A percentile compares a stretch with the other conserved stretches of the same genome.
Evolutionary conservation across 2,888 invertebrate genomes (phyloP).

Genomic region (Heterodera filipjevi): DNA sequence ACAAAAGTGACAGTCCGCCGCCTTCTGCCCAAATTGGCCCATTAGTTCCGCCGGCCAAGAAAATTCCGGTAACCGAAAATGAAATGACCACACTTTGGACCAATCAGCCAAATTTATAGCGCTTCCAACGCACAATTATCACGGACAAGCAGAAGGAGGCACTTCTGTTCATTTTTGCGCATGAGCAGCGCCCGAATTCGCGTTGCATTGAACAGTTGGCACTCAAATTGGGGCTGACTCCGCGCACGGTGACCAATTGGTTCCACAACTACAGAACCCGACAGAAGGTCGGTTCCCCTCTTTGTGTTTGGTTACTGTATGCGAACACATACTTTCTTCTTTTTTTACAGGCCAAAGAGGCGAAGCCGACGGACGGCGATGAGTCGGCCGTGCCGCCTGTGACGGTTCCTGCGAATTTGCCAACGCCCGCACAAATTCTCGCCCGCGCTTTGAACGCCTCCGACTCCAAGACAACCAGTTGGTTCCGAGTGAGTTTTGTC

Average conservation of each 20-base stretch:
- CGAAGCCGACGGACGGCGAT: constrained; percentile 27
- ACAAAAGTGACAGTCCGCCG: background rate
- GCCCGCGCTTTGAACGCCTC: constrained; percentile 17
- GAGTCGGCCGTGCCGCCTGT: constrained; percentile 10
- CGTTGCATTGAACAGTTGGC: constrained; percentile 94
- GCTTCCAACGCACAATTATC: constrained; percentile 84
- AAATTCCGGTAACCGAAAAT: constrained; percentile 37
- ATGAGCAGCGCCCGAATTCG: constrained; percentile 95
- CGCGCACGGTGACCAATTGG: constrained; percentile 98
- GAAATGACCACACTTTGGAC: background rate
- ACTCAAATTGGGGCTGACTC: constrained; percentile 84
- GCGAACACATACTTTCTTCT: background rate
- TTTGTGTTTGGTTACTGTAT: background rate
- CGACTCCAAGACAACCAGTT: constrained; percentile 20
- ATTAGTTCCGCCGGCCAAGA: constrained; percentile 43
- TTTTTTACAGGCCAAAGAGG: constrained; percentile 31
- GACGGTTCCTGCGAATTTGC: background rate
- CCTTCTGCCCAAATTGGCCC: background rate
- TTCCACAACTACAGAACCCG: constrained; percentile 99
- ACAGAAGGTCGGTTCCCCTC: constrained; percentile 72
- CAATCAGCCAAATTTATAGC: constrained; percentile 34
- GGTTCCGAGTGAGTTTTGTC: constrained; percentile 27
- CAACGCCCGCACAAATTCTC: constrained; percentile 24
- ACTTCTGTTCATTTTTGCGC: constrained; percentile 82
- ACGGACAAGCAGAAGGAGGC: constrained; percentile 98